Percentiles rank a stretch among this genome's conserved stretches.
Conservation (phyloP, 2,113 vertebrate genomes). For the Kobus ellipsiprymnus region DNA sequence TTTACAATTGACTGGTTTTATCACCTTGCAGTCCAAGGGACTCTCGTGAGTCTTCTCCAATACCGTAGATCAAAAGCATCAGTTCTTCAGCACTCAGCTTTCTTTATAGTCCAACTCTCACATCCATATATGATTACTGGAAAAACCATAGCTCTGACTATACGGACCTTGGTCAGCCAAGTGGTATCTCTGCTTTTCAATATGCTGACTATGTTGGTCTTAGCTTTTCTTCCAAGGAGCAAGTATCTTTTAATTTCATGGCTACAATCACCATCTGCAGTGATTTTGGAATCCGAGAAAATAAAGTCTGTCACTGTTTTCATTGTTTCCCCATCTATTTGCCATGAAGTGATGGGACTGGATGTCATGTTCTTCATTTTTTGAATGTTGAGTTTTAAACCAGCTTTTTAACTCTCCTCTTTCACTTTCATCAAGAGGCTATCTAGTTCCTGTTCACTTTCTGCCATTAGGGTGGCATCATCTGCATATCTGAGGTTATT, state of each 20-base stretch:
- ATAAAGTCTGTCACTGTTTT: not conserved
- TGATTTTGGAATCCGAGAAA: not conserved
- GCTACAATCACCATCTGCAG: not conserved
- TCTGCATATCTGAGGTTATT: not conserved
- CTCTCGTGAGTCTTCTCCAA: not conserved
- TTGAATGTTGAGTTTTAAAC: not conserved
- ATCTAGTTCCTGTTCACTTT: not conserved
- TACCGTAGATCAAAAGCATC: not conserved
- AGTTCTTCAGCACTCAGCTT: not conserved
- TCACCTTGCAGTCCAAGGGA: not conserved
- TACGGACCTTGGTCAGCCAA: not conserved
- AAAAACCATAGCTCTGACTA: not conserved
- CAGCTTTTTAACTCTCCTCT: not conserved
- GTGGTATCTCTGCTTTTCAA: not conserved
- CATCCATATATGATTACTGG: not conserved
- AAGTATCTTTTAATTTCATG: not conserved
- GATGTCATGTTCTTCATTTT: not conserved
- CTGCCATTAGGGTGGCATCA: not conserved
- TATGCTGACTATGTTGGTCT: not conserved
- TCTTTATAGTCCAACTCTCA: not conserved
- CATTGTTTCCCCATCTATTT: not conserved
- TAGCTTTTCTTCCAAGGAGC: not conserved
- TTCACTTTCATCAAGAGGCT: not conserved
- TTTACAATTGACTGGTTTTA: not conserved
- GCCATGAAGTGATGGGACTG: not conserved